Conservation (phyloP, 2,113 vertebrate species). For the Amazona guildingii region DNA sequence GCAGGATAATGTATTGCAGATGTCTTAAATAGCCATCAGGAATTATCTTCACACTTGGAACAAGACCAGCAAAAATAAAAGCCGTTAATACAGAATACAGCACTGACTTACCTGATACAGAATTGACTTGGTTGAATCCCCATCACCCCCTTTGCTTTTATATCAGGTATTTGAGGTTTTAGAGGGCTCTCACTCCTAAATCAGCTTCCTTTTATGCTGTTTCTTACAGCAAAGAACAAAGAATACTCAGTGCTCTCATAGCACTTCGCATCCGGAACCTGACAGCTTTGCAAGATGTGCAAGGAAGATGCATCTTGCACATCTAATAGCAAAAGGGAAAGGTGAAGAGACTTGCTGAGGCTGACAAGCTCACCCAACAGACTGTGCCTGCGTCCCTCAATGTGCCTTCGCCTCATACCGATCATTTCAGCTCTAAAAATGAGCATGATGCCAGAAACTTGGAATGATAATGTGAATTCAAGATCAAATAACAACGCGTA, state of each 20-base stretch:
- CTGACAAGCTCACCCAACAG: not conserved
- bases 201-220: not conserved
- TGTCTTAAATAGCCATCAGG: not conserved
- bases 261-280: not conserved
- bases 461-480: not conserved
- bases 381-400: not conserved
- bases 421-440: not conserved
- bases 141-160: not conserved
- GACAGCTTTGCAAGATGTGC: not conserved
- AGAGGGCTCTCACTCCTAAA: not conserved
- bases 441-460: not conserved
- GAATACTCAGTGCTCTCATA: not conserved
- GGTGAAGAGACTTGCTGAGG: not conserved
- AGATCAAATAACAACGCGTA: not conserved
- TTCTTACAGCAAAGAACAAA: not conserved
- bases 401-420: not conserved
- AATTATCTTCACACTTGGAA: not conserved
- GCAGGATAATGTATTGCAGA: not conserved
- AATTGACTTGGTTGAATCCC: not conserved
- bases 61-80: not conserved
- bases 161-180: not conserved
- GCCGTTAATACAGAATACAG: not conserved
- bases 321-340: not conserved
- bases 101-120: not conserved
- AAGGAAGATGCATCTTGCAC: not conserved